These are phyloP conservation scores for Asteroscopus sphinx DNA, from an alignment of 2,888 invertebrate genomes.

Conservation along the genomic window DNA sequence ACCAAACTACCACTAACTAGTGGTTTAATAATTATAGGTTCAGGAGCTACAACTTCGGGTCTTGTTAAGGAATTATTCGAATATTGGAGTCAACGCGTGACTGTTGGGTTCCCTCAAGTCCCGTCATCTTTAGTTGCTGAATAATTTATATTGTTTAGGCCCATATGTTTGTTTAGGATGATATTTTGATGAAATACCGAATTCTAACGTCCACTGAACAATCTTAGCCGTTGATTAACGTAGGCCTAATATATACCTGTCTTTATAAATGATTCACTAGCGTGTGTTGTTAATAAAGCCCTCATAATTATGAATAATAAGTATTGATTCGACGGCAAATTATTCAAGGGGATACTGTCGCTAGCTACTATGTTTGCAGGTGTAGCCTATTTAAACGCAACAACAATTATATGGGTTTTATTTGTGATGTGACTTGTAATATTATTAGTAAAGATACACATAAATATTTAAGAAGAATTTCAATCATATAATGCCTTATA, in stretches of 20 bases:
- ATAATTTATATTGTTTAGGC: slow-evolving; percentile 78
- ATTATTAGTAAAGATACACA: not conserved
- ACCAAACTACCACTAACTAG: slow-evolving; percentile 46
- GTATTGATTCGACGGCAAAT: slow-evolving; percentile 25
- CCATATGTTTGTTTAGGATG: slow-evolving; percentile 81
- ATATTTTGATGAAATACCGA: slow-evolving; percentile 76
- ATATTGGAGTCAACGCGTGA: slow-evolving; percentile 59
- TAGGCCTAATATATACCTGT: slow-evolving; percentile 59
- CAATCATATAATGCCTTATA: too few relatives aligned
- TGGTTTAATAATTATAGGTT: slow-evolving; percentile 57
- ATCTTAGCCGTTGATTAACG: slow-evolving; percentile 76
- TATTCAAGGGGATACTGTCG: slow-evolving; percentile 10
- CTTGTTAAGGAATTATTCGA: slow-evolving; percentile 51
- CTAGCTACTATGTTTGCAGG: slow-evolving; percentile 1
- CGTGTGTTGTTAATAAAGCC: slow-evolving; percentile 20
- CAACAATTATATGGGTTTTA: too few relatives aligned
- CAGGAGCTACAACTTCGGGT: slow-evolving; percentile 35
- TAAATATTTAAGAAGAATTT: too few relatives aligned
- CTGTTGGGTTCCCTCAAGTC: slow-evolving; percentile 69
- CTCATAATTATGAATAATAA: slow-evolving; percentile 37
- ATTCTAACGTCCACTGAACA: slow-evolving; percentile 60
- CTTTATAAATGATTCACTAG: slow-evolving; percentile 62
- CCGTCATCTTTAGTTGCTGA: slow-evolving; percentile 71
- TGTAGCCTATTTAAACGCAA: not conserved
- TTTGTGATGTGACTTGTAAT: not conserved